Conservation (phyloP, 1,140 invertebrate genomes). For the Halictus rubicundus region DNA sequence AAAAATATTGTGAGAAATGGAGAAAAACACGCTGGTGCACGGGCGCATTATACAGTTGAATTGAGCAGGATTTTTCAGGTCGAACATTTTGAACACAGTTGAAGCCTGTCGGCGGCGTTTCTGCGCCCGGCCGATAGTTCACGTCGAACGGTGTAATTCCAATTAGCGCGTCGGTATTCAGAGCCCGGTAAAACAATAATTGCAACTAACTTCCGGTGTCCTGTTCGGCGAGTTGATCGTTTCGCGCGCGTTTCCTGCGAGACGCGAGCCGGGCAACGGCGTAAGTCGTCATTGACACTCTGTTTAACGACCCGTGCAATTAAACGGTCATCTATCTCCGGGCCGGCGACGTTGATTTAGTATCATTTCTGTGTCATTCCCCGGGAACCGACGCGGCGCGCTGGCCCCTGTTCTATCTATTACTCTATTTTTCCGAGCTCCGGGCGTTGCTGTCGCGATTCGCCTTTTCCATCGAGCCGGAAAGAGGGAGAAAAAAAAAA, state of each 20-base stretch:
- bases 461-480: background rate
- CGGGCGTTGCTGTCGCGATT: background rate
- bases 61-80: background rate
- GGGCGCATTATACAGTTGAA: background rate
- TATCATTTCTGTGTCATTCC: constrained; percentile 24
- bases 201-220: background rate
- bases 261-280: background rate
- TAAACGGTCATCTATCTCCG: constrained; percentile 21
- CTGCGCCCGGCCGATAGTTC: background rate
- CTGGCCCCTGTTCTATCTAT: no score
- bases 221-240: background rate
- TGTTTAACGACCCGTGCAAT: constrained; percentile 20
- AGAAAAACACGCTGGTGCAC: background rate
- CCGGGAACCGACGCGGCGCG: no score
- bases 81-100: background rate
- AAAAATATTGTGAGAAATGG: no score
- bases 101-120: background rate
- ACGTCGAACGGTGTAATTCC: background rate
- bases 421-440: no score
- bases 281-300: constrained; percentile 22
- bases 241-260: background rate
- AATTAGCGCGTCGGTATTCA: background rate
- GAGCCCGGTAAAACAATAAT: background rate
- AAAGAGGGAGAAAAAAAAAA: no score
- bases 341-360: constrained; percentile 13